Evolutionary conservation across 64 coral and sea anemone genomes (phyloP).

Genomic region (Montipora capricornis): DNA sequence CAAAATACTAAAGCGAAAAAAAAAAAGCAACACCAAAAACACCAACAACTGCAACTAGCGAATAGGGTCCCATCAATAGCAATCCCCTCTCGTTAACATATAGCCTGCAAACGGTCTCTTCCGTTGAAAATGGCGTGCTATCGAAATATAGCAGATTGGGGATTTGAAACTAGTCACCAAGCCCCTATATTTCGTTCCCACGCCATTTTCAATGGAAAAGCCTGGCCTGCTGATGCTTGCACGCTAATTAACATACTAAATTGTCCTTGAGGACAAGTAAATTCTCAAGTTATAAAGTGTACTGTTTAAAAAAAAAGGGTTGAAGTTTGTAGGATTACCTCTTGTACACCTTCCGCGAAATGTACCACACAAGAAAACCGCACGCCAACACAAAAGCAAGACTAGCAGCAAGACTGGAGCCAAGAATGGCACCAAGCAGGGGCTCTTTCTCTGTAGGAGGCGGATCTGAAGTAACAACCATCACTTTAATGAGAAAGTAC

Average conservation of each 20-base stretch:
- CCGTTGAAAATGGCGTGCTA: too few relatives aligned
- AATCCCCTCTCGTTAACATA: too few relatives aligned
- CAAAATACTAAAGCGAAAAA: too few relatives aligned
- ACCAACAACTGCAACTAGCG: too few relatives aligned
- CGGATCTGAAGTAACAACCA: not conserved
- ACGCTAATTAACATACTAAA: not conserved
- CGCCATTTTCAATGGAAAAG: too few relatives aligned
- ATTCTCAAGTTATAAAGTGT: not conserved
- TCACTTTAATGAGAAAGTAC: not conserved
- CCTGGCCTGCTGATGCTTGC: conserved; percentile 20
- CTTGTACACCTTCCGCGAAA: conserved; percentile 77
- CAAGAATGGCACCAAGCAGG: conserved; percentile 66
- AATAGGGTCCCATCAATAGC: too few relatives aligned
- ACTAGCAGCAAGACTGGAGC: conserved; percentile 81
- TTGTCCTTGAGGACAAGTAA: not conserved
- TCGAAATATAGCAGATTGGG: too few relatives aligned
- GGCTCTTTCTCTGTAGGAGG: not conserved
- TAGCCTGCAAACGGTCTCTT: too few relatives aligned
- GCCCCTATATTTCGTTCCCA: too few relatives aligned
- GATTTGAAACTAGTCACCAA: too few relatives aligned
- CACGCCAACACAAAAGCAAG: conserved; percentile 75
- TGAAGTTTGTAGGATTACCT: not conserved
- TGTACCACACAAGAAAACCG: conserved; percentile 80
- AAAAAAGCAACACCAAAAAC: too few relatives aligned
- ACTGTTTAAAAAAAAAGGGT: not conserved